phyloP scores from a whole-genome alignment of 2,888 invertebrate genomes.

The Didymodactylos carnosus region DNA sequence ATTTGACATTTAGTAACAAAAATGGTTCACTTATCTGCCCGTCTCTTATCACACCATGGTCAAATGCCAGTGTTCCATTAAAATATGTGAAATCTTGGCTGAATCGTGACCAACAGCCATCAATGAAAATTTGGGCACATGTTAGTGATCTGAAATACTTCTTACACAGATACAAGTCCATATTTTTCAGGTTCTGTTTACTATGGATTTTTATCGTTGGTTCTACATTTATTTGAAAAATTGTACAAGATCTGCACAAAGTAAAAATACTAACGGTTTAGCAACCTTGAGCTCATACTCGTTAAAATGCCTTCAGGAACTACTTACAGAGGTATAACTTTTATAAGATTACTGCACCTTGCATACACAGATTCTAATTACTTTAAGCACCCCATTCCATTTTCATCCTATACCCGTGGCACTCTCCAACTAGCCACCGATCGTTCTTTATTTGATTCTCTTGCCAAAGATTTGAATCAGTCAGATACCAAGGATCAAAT shows the following conservation, averaged over 20 bases:
- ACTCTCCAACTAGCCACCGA: background rate
- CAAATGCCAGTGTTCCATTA: background rate
- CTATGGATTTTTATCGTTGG: background rate
- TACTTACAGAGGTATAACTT: background rate
- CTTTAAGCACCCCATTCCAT: background rate
- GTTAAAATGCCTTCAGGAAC: background rate
- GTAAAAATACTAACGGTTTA: background rate
- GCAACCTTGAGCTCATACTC: background rate
- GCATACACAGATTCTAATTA: too few relatives aligned
- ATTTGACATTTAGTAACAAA: background rate
- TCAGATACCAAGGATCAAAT: background rate
- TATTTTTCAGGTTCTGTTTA: too few relatives aligned
- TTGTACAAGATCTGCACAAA: background rate
- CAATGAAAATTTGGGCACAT: background rate
- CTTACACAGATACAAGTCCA: too few relatives aligned
- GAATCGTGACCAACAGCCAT: too few relatives aligned
- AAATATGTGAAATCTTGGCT: background rate
- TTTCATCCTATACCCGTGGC: background rate
- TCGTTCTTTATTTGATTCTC: background rate
- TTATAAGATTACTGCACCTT: background rate
- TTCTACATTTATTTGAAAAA: background rate
- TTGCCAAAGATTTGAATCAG: background rate
- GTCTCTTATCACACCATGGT: background rate
- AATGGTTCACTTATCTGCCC: background rate
- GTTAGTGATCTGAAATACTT: too few relatives aligned